Base-by-base conservation (phyloP, 1,140 invertebrate genomes). In the Brachionus sp. region DNA sequence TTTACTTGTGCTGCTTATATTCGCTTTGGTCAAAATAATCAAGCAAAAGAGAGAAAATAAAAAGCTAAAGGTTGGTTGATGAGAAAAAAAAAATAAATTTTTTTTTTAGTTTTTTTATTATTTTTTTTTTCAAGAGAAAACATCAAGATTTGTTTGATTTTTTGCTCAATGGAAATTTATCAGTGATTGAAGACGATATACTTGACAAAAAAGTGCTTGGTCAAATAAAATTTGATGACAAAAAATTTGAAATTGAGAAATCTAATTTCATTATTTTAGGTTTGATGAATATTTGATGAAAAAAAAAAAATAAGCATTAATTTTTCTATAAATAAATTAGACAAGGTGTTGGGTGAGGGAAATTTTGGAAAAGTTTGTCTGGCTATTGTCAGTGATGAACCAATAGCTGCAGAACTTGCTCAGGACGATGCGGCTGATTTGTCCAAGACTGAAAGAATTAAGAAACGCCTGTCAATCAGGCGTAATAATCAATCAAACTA, bases 301-400 rank as follows among this genome's bases (percentile, higher is more conserved):
- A 33, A 53, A 29, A 57, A 53, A 53, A 57, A 37, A 53, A 25
- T 13, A 12, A 3, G 2, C 12, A 29, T 66, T 12, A 29, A 29
- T 29, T 29, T 66, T 29, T 46, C 29, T 42, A 10, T 42, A 42
- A 42, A 9, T 29, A n/a, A 44, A 46, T 23, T 62, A 57, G 77
- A 57, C 19, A 35, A 44, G 33, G 39, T 80, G 2, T 35, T 80
- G 50, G 77, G 77, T 25, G 37, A 66, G 9, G 77, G 77, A 19
- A 80, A 80, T 80, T 80, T 80, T 64, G 77, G 77, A 9, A 57
- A 62, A 62, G 77, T 80, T 44, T 80, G 77, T 66, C 33, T 80
- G 10, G 77, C 50, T 19, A 44, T 23, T 25, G 29, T 80, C 13
- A 25, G 19, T 39, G 42, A 75, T 75, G 70, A 75, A 46, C 7